phyloP scores from a whole-genome alignment of 2,113 vertebrate genomes.

The Tursiops truncatus region DNA sequence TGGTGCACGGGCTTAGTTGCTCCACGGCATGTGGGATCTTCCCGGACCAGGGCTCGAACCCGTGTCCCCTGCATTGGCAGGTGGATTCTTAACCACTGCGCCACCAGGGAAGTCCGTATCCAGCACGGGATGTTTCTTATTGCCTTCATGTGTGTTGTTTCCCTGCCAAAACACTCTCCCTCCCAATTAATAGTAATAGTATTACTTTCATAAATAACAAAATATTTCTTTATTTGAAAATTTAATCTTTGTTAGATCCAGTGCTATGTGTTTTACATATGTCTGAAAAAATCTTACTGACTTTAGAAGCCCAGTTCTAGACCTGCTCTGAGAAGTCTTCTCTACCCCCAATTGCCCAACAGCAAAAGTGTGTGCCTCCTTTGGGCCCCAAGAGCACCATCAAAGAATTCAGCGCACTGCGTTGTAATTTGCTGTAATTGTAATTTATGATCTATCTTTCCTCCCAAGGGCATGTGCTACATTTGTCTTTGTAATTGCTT shows the following conservation, averaged over 20 bases:
- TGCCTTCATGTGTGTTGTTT: neutral
- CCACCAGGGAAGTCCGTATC: neutral
- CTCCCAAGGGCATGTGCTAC: neutral
- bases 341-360: neutral
- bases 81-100: too few relatives aligned
- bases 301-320: neutral
- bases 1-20: too few relatives aligned
- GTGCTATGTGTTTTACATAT: neutral
- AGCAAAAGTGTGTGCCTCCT: neutral
- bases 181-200: neutral
- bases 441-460: neutral
- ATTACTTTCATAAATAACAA: neutral
- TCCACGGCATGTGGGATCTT: too few relatives aligned
- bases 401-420: neutral
- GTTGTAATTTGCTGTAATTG: neutral
- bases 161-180: neutral
- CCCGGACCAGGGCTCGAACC: too few relatives aligned
- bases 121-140: neutral
- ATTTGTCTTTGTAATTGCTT: neutral
- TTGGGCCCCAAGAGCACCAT: neutral
- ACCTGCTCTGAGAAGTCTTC: neutral
- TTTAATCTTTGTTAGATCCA: neutral
- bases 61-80: too few relatives aligned
- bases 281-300: neutral
- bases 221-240: slow-evolving; percentile 17